phyloP scores from a whole-genome alignment of 1,140 invertebrate genomes.

The Brachionus paranguensis region DNA sequence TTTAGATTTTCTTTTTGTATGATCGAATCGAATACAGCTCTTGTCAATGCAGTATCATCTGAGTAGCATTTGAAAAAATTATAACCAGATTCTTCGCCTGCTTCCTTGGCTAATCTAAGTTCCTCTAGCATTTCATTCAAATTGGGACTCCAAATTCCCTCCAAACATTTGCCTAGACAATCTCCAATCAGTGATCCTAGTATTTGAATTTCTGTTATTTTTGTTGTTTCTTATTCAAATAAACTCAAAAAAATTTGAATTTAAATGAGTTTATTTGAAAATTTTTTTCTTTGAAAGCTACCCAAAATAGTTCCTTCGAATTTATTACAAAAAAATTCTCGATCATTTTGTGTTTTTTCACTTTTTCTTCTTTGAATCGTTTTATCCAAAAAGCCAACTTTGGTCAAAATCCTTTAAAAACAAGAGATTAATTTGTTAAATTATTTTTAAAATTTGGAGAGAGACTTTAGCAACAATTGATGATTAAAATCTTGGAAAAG shows the following conservation, averaged over 20 bases:
- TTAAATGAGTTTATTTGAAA: too few relatives aligned
- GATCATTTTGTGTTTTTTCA: slow-evolving; percentile 11
- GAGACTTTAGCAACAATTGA: background rate
- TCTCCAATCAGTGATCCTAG: slow-evolving; percentile 25
- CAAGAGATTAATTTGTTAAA: background rate
- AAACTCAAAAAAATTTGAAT: too few relatives aligned
- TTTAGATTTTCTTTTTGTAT: slow-evolving; percentile 59
- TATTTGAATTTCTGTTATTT: background rate
- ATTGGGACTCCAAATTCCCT: slow-evolving; percentile 30
- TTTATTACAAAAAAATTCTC: slow-evolving; percentile 7
- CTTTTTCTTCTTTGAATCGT: background rate
- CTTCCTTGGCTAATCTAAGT: background rate
- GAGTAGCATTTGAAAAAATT: slow-evolving; percentile 45
- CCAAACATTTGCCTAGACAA: background rate
- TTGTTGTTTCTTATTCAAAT: too few relatives aligned
- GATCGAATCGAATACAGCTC: slow-evolving; percentile 63
- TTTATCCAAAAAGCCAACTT: slow-evolving; percentile 22
- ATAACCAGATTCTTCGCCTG: background rate
- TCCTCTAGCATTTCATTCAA: slow-evolving; percentile 35
- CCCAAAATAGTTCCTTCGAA: slow-evolving; percentile 27
- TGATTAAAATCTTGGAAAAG: background rate
- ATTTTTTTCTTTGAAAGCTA: background rate
- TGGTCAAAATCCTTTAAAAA: slow-evolving; percentile 8
- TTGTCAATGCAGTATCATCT: slow-evolving; percentile 73
- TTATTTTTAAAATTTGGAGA: background rate